Base-by-base conservation (phyloP, 2,888 invertebrate species). In the Drosophila meridiana region DNA sequence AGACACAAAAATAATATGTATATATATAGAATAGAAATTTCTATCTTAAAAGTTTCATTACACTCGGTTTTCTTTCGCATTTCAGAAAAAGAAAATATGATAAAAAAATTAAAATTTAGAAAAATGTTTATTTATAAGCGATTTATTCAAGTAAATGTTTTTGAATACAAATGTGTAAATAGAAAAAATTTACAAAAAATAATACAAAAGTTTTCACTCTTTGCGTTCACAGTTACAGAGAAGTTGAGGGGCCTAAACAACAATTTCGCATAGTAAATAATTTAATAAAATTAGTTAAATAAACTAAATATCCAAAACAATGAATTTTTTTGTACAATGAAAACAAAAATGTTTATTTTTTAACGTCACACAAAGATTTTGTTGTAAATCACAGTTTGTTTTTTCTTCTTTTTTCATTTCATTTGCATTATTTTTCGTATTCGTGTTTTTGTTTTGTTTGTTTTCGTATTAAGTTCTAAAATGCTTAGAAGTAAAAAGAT, bases 371-470 rank as follows among this genome's bases (percentile, higher is more conserved):
- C 68, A 79, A 78, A 79, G 64, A 78, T 73, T 64, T 76, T 78
- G 68, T 77, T 82, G 78, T 83, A 92, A 92, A 92, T 92, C 92
- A 92, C 92, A 92, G 92, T 91, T 92, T 90, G 90, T 83, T 84
- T 88, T 79, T 74, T 42, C 8, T 40, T 28, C 3, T 34, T 53
- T 53, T 53, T 20, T 32, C 9, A 32, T 52, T 36, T 75, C 79
- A 86, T 84, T 90, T 91, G 87, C 83, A 88, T 86, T 90, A 90
- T 82, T 85, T 90, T 81, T 89, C 79, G 84, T 83, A 82, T 73
- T 74, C 30, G 34, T 59, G 69, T 50, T 68, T 42, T 62, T 62
- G 58, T 57, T 64, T 36, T 28, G 26, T 70, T 36, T 48, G 40
- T 62, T 71, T 36, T 55, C 50, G 56, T 32, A 38, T n/a, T 8